Percentiles rank a stretch among this genome's conserved stretches.
These are phyloP conservation scores for Syrmaticus mikado DNA, from an alignment of 2,113 vertebrate species.

Conservation along the genomic window DNA sequence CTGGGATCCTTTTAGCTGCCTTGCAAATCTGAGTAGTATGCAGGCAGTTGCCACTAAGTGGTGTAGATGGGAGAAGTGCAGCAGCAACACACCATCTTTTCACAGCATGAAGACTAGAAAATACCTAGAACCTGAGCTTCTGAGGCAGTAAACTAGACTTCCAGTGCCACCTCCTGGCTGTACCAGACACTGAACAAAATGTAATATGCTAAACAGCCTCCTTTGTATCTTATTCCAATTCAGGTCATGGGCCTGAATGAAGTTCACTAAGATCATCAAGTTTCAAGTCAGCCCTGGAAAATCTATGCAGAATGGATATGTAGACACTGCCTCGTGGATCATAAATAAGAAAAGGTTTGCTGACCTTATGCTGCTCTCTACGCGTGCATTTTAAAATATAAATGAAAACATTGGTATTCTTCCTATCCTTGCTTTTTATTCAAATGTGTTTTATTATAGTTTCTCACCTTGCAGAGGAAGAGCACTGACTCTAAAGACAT, in stretches of 20 bases:
- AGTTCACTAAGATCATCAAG: not conserved
- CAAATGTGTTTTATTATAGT: not conserved
- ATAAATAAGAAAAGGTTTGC: not conserved
- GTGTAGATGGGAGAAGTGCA: not conserved
- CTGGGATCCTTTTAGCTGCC: constrained; percentile 6
- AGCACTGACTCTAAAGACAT: not conserved
- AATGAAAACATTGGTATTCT: not conserved
- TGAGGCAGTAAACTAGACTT: not conserved
- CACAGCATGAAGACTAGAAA: not conserved
- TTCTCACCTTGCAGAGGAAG: not conserved
- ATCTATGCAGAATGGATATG: not conserved
- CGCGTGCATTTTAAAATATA: not conserved
- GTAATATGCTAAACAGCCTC: not conserved
- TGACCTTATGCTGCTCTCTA: not conserved
- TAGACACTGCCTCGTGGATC: not conserved
- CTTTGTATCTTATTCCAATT: rapidly evolving
- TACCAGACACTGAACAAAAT: not conserved
- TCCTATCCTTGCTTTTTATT: not conserved
- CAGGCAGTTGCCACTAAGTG: not conserved
- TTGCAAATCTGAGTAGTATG: not conserved
- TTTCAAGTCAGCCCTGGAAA: not conserved
- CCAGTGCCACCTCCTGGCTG: constrained; percentile 74
- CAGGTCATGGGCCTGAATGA: not conserved
- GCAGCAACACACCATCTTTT: not conserved
- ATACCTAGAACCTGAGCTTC: not conserved